phyloP scores from a whole-genome alignment of 2,888 invertebrate species.

The Argyresthia goedartella region DNA sequence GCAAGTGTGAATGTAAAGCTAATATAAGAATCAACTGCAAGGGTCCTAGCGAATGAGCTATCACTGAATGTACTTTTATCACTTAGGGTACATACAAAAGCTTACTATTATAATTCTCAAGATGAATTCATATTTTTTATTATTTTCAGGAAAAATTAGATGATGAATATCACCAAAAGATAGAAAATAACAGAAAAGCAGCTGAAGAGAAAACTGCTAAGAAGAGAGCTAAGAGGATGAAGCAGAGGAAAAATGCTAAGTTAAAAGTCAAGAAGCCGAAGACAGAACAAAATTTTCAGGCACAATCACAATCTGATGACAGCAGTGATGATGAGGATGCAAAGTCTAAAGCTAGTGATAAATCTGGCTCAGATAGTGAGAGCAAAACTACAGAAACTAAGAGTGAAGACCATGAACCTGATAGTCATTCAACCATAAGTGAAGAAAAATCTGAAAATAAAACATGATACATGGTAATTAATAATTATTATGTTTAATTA shows the following conservation, averaged over 20 bases:
- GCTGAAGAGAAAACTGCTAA: constrained; percentile 91
- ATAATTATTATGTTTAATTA: too few relatives aligned
- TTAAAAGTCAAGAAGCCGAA: constrained; percentile 52
- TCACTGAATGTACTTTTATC: too few relatives aligned
- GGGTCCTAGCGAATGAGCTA: too few relatives aligned
- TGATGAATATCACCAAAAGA: constrained; percentile 83
- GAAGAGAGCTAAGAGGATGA: constrained; percentile 89
- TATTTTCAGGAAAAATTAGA: constrained; percentile 81
- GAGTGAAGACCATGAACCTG: background rate
- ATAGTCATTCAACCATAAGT: background rate
- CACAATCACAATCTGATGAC: constrained; percentile 33
- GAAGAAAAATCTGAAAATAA: background rate
- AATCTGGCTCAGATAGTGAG: background rate
- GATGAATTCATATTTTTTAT: background rate
- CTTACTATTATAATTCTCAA: too few relatives aligned
- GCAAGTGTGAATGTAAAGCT: too few relatives aligned
- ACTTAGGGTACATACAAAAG: too few relatives aligned
- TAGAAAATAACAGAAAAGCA: constrained; percentile 79
- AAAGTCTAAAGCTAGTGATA: constrained; percentile 7
- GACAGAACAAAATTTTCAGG: constrained; percentile 17
- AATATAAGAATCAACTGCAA: too few relatives aligned
- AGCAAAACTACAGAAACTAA: background rate
- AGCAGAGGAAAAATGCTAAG: constrained; percentile 74
- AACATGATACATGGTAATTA: too few relatives aligned
- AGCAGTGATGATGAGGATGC: constrained; percentile 29